Base-by-base conservation (phyloP, 2,797 vertebrate species). In the Netta rufina region DNA sequence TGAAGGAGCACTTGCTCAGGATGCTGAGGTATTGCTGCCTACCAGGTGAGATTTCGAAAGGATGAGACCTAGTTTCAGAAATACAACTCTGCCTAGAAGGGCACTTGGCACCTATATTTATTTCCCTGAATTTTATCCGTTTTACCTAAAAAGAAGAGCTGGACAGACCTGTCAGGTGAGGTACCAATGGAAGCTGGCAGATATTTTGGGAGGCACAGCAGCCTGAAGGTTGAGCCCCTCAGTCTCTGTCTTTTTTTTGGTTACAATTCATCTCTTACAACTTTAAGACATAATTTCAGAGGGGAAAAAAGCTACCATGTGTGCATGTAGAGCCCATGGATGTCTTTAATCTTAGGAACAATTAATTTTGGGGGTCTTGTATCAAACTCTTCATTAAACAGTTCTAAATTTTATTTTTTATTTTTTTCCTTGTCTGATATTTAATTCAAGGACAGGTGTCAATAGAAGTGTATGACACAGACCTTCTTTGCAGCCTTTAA, bases 121-220 rank as follows among this genome's bases (percentile, higher is more conserved):
- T 4, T 1, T 9, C 33, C 41, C n/a, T 16, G 25, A 79, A 57
- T 66, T 81, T 66, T 79, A 78, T 70, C 64, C 32, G 87, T 94
- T 75, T 87, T 84, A 65, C 78, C 57, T 73, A 76, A 90, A 87
- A 81, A 54, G 70, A 92, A 95, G 64, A 92, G 16, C 41, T 84
- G 81, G 53, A 87, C 45, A 84, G 66, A 60, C 78, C 74, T 81
- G 38, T 79, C 78, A 89, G 86, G 74, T 28, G 53, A 93, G 56
- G n/a, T 82, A 76, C 62, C 4, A 6, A 79, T 87, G 51, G 71
- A 81, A 96, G 67, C 81, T 91, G 92, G 87, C 69, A 92, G 89
- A 74, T 91, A 91, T 91, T 92, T 91, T 80, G 72, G 91, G 91
- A 89, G 80, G 69, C 16, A 9, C 53, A 91, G 32, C 53, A 77